Evolutionary conservation across 2,797 vertebrate species (phyloP).

Genomic region (Carcharodon carcharias): DNA sequence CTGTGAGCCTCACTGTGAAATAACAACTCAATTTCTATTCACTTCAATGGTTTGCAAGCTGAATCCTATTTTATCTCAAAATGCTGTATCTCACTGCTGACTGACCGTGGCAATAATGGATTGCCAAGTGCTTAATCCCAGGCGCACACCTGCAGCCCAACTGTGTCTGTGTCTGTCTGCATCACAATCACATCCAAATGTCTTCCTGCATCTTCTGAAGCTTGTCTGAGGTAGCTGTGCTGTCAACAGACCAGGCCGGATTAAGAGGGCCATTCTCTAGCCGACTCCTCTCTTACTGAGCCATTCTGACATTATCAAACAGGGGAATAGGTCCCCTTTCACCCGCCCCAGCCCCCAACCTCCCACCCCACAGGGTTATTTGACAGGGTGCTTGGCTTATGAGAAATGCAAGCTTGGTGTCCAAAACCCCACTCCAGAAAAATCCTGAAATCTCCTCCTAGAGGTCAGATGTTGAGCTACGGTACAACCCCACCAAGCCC

Average conservation of each 20-base stretch:
- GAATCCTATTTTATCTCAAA: constrained; percentile 11
- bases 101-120: constrained; percentile 27
- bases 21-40: constrained; percentile 36
- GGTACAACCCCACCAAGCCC: not conserved
- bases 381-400: not conserved
- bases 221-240: not conserved
- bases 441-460: not conserved
- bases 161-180: not conserved
- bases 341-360: not conserved
- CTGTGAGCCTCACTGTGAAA: constrained; percentile 23
- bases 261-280: not conserved
- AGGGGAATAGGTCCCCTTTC: not conserved
- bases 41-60: constrained; percentile 33
- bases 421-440: not conserved
- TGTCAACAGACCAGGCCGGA: not conserved
- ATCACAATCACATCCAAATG: not conserved
- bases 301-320: not conserved
- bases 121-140: constrained; percentile 31
- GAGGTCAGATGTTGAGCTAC: not conserved
- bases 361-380: not conserved
- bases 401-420: not conserved
- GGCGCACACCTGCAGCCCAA: constrained; percentile 19
- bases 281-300: not conserved
- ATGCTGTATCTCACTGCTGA: constrained; percentile 25
- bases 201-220: not conserved